Base-by-base conservation (phyloP, 35 echinoderm and acorn worm species). In the Acanthaster planci region DNA sequence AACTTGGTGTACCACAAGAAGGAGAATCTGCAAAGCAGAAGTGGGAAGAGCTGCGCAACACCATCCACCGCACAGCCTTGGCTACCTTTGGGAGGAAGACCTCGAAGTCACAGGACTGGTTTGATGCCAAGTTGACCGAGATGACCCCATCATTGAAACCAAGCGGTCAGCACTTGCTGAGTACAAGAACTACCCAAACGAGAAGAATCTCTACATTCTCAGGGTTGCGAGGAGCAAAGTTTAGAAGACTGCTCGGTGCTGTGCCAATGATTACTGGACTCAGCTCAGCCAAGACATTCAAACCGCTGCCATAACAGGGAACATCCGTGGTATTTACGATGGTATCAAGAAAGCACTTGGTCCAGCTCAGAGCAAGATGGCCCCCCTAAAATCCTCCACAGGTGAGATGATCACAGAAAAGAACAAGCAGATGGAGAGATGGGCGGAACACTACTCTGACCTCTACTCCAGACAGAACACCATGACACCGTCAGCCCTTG, bases 271-370 rank as follows among this genome's bases (percentile, higher is more conserved):
- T n/a, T n/a, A n/a, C n/a, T n/a, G n/a, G n/a, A n/a, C n/a, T n/a
- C n/a, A n/a, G n/a, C n/a, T n/a, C n/a, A n/a, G n/a, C n/a, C n/a
- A n/a, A n/a, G n/a, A n/a, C n/a, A n/a, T n/a, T n/a, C n/a, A n/a
- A n/a, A n/a, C n/a, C 26, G 84, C 86, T 50, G 31, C 86, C 5
- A 21, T 23, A 1, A 55, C 50, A 0, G 75, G 91, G 2, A 89
- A 93, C 76, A 79, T 93, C 80, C 59, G 86, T 60, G 84, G 51
- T 12, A 89, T 93, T 79, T 89, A 93, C 60, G 86, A 89, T 72
- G 55, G 60, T 7, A 87, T 88, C 52, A 86, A 78, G 10, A 79
- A 80, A 17, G 83, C 89, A 0, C 17, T 82, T 23, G 78, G 90
- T 26, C 78, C 38, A 26, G 52, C 31, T 19, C 12, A 30, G 27